Conservation (phyloP, 2,797 vertebrate species). For the Helicolenus hilgendorfi region DNA sequence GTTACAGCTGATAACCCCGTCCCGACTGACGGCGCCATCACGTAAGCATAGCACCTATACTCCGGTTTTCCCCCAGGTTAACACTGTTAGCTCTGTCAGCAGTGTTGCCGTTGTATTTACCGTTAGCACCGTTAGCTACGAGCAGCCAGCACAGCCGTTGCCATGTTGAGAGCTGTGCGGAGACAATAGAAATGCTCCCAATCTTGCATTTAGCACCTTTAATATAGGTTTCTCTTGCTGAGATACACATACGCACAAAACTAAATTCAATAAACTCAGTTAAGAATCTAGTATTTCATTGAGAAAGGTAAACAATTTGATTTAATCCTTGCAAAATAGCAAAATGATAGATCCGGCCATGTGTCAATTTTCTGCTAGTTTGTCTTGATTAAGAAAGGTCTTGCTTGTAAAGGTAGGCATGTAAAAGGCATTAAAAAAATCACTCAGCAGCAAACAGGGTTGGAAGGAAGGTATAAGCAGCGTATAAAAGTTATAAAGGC, state of each 20-base stretch:
- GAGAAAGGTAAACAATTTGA: background rate
- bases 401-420: background rate
- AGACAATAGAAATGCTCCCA: background rate
- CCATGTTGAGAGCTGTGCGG: background rate
- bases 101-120: background rate
- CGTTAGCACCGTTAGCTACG: background rate
- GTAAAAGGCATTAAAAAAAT: background rate
- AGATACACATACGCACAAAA: background rate
- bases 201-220: background rate
- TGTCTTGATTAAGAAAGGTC: background rate
- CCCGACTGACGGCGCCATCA: background rate
- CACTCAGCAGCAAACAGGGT: background rate
- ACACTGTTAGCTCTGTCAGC: background rate
- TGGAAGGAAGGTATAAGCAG: background rate
- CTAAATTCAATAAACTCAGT: background rate
- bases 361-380: background rate
- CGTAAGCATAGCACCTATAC: background rate
- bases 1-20: too few relatives aligned
- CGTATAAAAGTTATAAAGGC: background rate
- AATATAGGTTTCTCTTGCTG: background rate
- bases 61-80: too few relatives aligned
- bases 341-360: background rate
- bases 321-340: background rate
- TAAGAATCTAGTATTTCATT: background rate
- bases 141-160: background rate